Evolutionary conservation across 2,113 vertebrate genomes (phyloP).

Genomic region (Hyperoodon ampullatus): DNA sequence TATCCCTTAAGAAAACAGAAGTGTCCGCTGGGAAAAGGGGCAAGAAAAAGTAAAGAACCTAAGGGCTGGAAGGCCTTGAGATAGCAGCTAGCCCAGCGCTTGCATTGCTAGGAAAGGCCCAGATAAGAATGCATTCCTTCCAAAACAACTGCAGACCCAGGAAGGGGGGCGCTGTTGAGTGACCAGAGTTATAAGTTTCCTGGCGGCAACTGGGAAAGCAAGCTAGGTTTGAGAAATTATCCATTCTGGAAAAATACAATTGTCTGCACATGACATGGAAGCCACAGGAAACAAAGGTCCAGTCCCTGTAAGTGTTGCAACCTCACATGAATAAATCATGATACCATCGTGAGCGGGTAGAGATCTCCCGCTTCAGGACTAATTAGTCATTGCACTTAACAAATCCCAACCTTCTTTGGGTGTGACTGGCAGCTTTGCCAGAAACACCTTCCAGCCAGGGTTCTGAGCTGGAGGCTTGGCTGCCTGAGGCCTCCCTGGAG

Average conservation of each 20-base stretch:
- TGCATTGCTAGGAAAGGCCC: not conserved
- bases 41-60: constrained; percentile 11
- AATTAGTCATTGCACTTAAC: constrained; percentile 50
- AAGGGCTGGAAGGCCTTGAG: not conserved
- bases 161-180: not conserved
- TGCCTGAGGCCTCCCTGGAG: not conserved
- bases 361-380: constrained; percentile 37
- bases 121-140: constrained; percentile 48
- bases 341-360: not conserved
- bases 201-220: not conserved
- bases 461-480: not conserved
- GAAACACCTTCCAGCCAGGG: constrained; percentile 51
- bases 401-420: not conserved
- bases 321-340: constrained; percentile 42
- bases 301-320: not conserved
- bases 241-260: constrained; percentile 59
- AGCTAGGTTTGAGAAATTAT: constrained; percentile 36
- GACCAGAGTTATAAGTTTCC: constrained; percentile 30
- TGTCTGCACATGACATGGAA: not conserved
- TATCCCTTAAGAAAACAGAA: constrained; percentile 40
- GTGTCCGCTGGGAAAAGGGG: not conserved
- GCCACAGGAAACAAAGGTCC: not conserved
- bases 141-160: not conserved
- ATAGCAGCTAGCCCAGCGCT: not conserved
- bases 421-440: constrained; percentile 31